phyloP scores from a whole-genome alignment of 53 echinoderm and acorn worm species.

The Actinopyga echinites region DNA sequence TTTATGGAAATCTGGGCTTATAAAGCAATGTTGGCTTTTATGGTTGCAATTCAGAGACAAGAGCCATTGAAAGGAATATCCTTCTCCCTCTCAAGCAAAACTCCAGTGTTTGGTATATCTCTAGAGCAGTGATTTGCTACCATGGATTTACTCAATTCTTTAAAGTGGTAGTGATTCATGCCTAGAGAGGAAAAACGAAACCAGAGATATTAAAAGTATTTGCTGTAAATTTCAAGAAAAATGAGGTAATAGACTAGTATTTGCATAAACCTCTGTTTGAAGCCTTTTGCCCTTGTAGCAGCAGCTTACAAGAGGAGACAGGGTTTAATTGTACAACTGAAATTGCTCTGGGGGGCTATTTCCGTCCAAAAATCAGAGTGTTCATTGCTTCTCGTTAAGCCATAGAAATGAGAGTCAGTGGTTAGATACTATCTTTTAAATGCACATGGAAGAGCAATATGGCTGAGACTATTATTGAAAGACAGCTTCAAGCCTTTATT shows the following conservation, averaged over 20 bases:
- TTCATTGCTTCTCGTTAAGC: conserved; percentile 20
- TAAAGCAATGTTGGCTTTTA: conserved; percentile 42
- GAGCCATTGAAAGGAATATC: conserved; percentile 17
- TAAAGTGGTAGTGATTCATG: conserved; percentile 27
- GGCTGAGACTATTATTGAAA: conserved; percentile 33
- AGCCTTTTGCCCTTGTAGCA: not conserved
- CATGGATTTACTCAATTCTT: conserved; percentile 13
- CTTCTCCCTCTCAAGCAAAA: not conserved
- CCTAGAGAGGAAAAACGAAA: not conserved
- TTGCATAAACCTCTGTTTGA: not conserved
- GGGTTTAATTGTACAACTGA: conserved; percentile 22
- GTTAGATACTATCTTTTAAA: conserved; percentile 35
- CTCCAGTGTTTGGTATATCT: not conserved
- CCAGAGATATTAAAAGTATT: not conserved
- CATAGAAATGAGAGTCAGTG: conserved; percentile 12
- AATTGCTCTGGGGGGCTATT: conserved; percentile 39
- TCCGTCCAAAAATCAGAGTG: conserved; percentile 30
- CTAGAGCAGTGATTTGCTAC: conserved; percentile 22
- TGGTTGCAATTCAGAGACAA: conserved; percentile 26
- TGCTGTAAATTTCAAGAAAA: not conserved
- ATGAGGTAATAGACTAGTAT: not conserved
- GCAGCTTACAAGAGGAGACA: conserved; percentile 9
- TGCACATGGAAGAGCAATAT: conserved; percentile 14
- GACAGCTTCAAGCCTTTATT: conserved; percentile 45
- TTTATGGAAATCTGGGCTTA: conserved; percentile 48